Base-by-base conservation (phyloP, 2,888 invertebrate species). In the Priocnemis perturbator region DNA sequence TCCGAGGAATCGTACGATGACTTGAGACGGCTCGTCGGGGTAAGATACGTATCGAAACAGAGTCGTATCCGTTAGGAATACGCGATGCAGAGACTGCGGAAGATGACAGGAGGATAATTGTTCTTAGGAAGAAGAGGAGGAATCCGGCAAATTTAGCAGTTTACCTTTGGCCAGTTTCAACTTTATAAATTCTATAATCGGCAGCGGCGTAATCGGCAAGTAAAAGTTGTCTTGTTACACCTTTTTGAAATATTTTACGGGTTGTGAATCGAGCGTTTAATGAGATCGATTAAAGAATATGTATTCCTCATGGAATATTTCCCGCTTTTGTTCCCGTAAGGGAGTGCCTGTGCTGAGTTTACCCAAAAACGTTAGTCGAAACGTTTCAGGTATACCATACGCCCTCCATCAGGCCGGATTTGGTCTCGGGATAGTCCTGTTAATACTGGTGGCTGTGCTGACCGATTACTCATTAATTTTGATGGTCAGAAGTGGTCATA, bases 141-240 rank as follows among this genome's bases (percentile, higher is more conserved):
- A 91, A 72, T 89, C 90, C 65, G 92, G 93, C 68, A 92, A 92
- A 82, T 91, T 92, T 80, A 93, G 92, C 81, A 93, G 94, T 72
- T 89, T 94, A 77, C 93, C 94, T 30, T 92, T 93, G 90, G 95
- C 95, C 74, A 94, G 95, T 89, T 96, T 96, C 89, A 96, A 96
- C 91, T 96, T 95, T 89, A 95, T 96, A 85, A 96, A 96, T 90
- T 95, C 95, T 60, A 96, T 96, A 86, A 94, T 96, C 75, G 96
- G 96, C 68, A 95, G 95, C 83, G 96, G 96, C 73, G 94, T 96
- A 64, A 96, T 96, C 84, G 96, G 96, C 93, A 88, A 89, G 89
- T 77, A 61, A 50, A 23, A 21, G 5, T 52, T 50, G n/a, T 50
- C 50, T 47, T 47, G 3, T 47, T 47, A 17, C 7, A 17, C 47